Evolutionary conservation across 2,113 vertebrate genomes (phyloP).

Genomic region (Osmerus mordax): DNA sequence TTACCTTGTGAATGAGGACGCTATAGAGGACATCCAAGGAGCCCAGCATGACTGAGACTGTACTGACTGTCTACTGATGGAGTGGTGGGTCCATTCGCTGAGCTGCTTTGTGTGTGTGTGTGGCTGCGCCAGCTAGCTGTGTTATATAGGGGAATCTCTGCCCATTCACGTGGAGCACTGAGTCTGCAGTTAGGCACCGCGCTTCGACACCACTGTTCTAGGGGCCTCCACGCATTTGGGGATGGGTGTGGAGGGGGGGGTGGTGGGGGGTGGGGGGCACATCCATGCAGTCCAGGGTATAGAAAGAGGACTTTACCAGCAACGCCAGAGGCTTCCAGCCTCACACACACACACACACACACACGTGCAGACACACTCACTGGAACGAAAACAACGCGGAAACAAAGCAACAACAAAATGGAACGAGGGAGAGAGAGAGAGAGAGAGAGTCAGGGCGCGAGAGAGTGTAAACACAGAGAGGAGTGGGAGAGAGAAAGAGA

Average conservation of each 20-base stretch:
- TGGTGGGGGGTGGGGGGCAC: no score
- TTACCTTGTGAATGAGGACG: slow-evolving; percentile 73
- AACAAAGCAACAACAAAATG: slow-evolving; percentile 18
- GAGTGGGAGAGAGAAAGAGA: background rate
- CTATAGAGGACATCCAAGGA: slow-evolving; percentile 72
- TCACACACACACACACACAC: slow-evolving; percentile 4
- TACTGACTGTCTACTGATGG: slow-evolving; percentile 35
- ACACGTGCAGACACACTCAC: background rate
- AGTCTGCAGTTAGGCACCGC: slow-evolving; percentile 52
- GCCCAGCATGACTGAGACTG: slow-evolving; percentile 64
- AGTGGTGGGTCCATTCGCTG: slow-evolving; percentile 44
- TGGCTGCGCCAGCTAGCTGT: background rate
- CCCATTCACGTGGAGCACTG: slow-evolving; percentile 60
- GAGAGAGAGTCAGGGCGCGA: background rate
- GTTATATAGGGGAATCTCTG: slow-evolving; percentile 49
- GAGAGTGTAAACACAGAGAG: background rate
- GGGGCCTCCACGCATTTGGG: slow-evolving; percentile 28
- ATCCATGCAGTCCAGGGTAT: background rate
- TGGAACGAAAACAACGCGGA: background rate
- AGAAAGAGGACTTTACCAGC: slow-evolving; percentile 15
- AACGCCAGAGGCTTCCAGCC: slow-evolving; percentile 23
- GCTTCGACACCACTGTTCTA: slow-evolving; percentile 54
- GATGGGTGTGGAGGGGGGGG: background rate
- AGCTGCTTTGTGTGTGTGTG: slow-evolving; percentile 6
- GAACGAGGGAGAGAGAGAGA: slow-evolving; percentile 1